These are phyloP conservation scores for Kryptolebias ocellatus DNA, from an alignment of 2,797 vertebrate species.

Conservation along the genomic window DNA sequence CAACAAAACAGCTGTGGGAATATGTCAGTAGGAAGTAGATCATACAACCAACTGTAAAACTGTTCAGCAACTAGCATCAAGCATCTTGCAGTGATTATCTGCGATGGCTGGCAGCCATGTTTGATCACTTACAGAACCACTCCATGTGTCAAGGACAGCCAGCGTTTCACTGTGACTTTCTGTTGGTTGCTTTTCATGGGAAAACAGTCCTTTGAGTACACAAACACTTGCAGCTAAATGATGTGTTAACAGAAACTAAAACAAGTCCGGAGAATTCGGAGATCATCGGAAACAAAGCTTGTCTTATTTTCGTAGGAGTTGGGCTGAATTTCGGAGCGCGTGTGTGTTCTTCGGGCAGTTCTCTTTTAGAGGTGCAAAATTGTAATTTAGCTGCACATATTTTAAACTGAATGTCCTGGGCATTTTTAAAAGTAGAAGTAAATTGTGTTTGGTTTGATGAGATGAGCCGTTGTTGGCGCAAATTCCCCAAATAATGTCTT, in stretches of 20 bases:
- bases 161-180: conserved; percentile 8
- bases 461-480: background rate
- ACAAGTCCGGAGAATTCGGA: background rate
- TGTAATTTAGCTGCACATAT: background rate
- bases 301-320: background rate
- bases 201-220: conserved; percentile 21
- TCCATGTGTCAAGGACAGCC: conserved; percentile 8
- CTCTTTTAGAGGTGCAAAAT: background rate
- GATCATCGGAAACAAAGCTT: background rate
- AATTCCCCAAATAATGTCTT: too few species aligned
- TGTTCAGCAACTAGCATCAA: background rate
- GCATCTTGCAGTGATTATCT: conserved; percentile 10
- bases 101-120: conserved; percentile 44
- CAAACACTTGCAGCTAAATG: conserved; percentile 26
- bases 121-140: conserved; percentile 58
- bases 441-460: background rate
- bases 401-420: background rate
- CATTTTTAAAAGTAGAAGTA: background rate
- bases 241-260: conserved; percentile 5
- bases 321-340: background rate
- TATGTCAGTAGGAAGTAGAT: too few species aligned
- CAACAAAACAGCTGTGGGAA: too few species aligned
- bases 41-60: background rate
- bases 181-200: conserved; percentile 37
- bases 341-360: background rate